These are phyloP conservation scores for Carassius auratus DNA, from an alignment of 2,113 vertebrate species.

Conservation along the genomic window DNA sequence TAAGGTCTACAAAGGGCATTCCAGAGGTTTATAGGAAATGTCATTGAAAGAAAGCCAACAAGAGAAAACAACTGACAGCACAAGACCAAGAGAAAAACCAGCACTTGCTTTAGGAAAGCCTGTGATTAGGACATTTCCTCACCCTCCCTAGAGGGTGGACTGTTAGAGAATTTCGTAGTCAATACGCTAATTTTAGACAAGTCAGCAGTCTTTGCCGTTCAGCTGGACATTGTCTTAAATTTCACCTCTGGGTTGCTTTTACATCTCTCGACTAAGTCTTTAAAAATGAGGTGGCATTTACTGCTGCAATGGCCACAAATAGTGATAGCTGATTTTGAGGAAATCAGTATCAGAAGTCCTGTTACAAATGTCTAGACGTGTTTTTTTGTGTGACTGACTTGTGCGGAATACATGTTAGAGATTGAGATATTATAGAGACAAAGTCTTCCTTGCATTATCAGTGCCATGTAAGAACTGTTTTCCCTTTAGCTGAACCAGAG, in stretches of 20 bases:
- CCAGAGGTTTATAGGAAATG: slow-evolving; percentile 30
- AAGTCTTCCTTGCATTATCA: slow-evolving; percentile 42
- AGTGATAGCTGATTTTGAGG: not conserved
- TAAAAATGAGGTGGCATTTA: slow-evolving; percentile 20
- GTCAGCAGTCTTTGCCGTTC: slow-evolving; percentile 2
- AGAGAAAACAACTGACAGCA: slow-evolving; percentile 11
- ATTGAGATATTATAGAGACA: not conserved
- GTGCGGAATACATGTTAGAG: not conserved
- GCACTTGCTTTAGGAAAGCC: slow-evolving; percentile 46
- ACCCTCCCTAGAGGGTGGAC: not conserved
- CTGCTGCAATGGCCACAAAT: slow-evolving; percentile 32
- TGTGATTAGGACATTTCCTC: slow-evolving; percentile 58
- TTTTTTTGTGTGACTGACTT: not conserved
- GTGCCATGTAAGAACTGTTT: slow-evolving; percentile 62
- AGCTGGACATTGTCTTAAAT: not conserved
- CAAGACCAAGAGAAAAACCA: slow-evolving; percentile 42
- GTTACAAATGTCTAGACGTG: not conserved
- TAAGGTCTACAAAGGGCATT: slow-evolving; percentile 32
- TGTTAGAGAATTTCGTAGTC: not conserved
- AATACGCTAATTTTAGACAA: slow-evolving; percentile 15
- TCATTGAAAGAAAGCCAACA: slow-evolving; percentile 4
- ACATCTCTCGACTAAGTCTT: slow-evolving; percentile 1
- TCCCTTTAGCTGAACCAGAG: slow-evolving; percentile 60
- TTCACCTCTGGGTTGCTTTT: slow-evolving; percentile 12
- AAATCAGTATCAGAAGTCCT: not conserved